These are phyloP conservation scores for Megalopta genalis DNA, from an alignment of 1,140 invertebrate genomes.

Conservation along the genomic window DNA sequence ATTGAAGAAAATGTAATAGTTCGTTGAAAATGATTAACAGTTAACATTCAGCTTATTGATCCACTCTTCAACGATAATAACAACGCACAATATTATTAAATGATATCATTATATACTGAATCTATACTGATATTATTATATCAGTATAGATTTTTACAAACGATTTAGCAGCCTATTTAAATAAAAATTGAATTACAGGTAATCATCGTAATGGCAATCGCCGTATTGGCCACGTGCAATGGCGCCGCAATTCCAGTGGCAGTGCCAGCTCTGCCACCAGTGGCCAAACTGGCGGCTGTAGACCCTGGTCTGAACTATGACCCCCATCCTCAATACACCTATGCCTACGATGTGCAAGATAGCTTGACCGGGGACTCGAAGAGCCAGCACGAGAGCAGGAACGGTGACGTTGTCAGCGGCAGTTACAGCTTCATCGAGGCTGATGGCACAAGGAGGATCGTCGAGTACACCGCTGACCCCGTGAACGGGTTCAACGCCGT, in stretches of 20 bases:
- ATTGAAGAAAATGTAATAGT: no score
- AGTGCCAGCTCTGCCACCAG: slow-evolving; percentile 48
- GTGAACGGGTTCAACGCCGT: slow-evolving; percentile 79
- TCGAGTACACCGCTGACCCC: slow-evolving; percentile 76
- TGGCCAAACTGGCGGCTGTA: slow-evolving; percentile 35
- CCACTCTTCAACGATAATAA: no score
- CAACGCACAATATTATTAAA: no score
- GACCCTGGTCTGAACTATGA: slow-evolving; percentile 69
- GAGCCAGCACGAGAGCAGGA: slow-evolving; percentile 83
- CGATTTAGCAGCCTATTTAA: no score
- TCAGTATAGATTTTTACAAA: no score
- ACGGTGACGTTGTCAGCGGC: slow-evolving; percentile 81
- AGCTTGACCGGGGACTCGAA: slow-evolving; percentile 85
- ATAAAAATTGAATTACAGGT: slow-evolving; percentile 1
- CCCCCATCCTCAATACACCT: slow-evolving; percentile 83
- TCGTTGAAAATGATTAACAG: no score
- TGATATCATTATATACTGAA: no score
- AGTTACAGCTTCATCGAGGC: slow-evolving; percentile 78
- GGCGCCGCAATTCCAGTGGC: slow-evolving; percentile 58
- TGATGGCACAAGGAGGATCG: slow-evolving; percentile 76
- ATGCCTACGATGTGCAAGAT: slow-evolving; percentile 84
- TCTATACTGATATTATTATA: no score
- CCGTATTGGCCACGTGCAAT: slow-evolving; percentile 45
- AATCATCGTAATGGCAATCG: slow-evolving; percentile 55
- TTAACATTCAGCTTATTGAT: no score